Evolutionary conservation across 2,797 vertebrate genomes (phyloP), one percentile per base, ranked within the genome.

Genomic region (Fistularia tabacaria): DNA sequence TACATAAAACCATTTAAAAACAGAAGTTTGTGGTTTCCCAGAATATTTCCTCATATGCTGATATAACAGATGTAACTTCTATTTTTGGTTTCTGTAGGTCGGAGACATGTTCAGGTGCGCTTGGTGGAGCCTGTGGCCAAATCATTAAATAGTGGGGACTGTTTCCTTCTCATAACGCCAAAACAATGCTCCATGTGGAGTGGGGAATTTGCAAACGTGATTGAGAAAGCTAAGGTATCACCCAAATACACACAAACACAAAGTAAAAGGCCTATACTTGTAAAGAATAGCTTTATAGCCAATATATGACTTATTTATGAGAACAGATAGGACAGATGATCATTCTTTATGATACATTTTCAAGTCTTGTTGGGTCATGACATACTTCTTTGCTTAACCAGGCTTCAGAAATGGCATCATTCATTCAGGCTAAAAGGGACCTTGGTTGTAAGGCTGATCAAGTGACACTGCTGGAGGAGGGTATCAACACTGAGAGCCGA

Each of bases 61-160:
- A 47, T 14, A 9, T 10, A 37, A 50, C 7, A 25, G 9, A 25
- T 36, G 12, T 54, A 36, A 52, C 10, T 9, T 38, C 12, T 42
- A 7, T 54, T 1, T 52, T 25, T 62, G 3, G 46, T 42, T 14
- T 71, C 46, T 58, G 37, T 48, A 93, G 92, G 92, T 42, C 90
- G 92, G 36, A 83, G 91, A 51, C 92, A 93, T 1, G 63, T 93
- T 38, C 92, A 93, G 76, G 90, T 91, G 56, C 90, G 92, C 10
- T 51, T 93, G 71, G 77, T 91, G 84, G 90, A 93, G 64, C 91
- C 92, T 7, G 79, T 71, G 1, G 77, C 90, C 10, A 39, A 1
- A 25, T 93, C 90, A 10, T 83, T 93, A 0, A 93, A 93, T 84
- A 93, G 92, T 1, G 92, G 92, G 0, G 92, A 93, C 84, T 92